A percentile compares a stretch with the other conserved stretches of the same genome.
phyloP scores from a whole-genome alignment of 2,888 invertebrate genomes.

The Leptinotarsa peninsularis region DNA sequence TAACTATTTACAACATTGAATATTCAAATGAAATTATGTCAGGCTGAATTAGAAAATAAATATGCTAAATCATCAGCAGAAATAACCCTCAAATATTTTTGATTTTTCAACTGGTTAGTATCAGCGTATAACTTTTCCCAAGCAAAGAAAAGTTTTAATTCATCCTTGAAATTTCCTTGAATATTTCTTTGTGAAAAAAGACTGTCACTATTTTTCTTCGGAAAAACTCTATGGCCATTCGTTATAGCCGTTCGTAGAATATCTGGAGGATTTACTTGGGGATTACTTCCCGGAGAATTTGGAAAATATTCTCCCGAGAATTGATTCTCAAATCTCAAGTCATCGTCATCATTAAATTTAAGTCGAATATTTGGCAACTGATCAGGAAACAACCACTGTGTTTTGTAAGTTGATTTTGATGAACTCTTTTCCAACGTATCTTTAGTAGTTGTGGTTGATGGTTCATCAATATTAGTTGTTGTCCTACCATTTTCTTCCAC shows the following conservation, averaged over 20 bases:
- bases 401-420: constrained; percentile 34
- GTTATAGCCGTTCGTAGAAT: background rate
- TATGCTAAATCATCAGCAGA: constrained; percentile 58
- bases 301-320: constrained; percentile 26
- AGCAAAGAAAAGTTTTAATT: constrained; percentile 60
- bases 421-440: constrained; percentile 23
- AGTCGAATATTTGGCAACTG: constrained; percentile 35
- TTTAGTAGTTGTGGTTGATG: constrained; percentile 23
- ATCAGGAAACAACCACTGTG: constrained; percentile 43
- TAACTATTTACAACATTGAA: constrained; percentile 24
- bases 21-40: constrained; percentile 41
- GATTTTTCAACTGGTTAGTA: constrained; percentile 50
- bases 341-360: constrained; percentile 43
- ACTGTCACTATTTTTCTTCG: constrained; percentile 53
- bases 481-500: background rate
- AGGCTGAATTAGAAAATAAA: constrained; percentile 57
- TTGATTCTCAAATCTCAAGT: constrained; percentile 31
- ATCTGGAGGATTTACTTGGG: constrained; percentile 6
- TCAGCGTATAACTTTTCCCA: constrained; percentile 53
- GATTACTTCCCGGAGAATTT: background rate
- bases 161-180: constrained; percentile 53
- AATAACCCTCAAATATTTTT: constrained; percentile 56
- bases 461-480: constrained; percentile 30
- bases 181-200: constrained; percentile 57
- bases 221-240: constrained; percentile 21